phyloP scores from a whole-genome alignment of 2,888 invertebrate species.

The Chydorus sphaericus region DNA sequence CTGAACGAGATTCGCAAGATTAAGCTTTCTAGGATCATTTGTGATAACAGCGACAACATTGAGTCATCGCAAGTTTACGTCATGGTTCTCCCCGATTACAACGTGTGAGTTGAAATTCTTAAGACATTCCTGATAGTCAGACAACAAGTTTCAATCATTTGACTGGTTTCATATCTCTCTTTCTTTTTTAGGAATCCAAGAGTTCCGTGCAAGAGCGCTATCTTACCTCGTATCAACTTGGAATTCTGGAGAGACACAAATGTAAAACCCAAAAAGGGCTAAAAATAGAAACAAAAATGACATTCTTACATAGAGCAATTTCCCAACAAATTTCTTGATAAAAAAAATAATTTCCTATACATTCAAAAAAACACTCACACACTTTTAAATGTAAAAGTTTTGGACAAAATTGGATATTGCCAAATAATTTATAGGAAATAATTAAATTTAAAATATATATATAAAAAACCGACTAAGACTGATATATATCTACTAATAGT shows the following conservation, averaged over 20 bases:
- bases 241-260: constrained; percentile 25
- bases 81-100: constrained; percentile 31
- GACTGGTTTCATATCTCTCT: background rate
- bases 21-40: constrained; percentile 30
- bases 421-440: too few species aligned
- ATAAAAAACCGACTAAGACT: too few species aligned
- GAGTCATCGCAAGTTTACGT: constrained; percentile 31
- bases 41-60: constrained; percentile 32
- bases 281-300: too few species aligned
- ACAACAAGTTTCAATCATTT: background rate
- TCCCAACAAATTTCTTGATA: too few species aligned
- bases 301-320: too few species aligned
- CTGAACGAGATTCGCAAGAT: constrained; percentile 31
- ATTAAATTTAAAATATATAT: too few species aligned
- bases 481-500: too few species aligned
- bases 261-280: too few species aligned
- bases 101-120: constrained; percentile 26
- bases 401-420: too few species aligned
- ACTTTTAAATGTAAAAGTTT: too few species aligned
- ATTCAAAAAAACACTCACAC: too few species aligned
- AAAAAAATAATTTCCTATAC: too few species aligned
- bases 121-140: background rate
- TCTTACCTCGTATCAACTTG: constrained; percentile 26
- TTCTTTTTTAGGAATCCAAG: constrained; percentile 21
- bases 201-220: constrained; percentile 24